Evolutionary conservation across 2,113 vertebrate species (phyloP), one percentile per base, ranked within the genome.

Genomic region (Cettia cetti): DNA sequence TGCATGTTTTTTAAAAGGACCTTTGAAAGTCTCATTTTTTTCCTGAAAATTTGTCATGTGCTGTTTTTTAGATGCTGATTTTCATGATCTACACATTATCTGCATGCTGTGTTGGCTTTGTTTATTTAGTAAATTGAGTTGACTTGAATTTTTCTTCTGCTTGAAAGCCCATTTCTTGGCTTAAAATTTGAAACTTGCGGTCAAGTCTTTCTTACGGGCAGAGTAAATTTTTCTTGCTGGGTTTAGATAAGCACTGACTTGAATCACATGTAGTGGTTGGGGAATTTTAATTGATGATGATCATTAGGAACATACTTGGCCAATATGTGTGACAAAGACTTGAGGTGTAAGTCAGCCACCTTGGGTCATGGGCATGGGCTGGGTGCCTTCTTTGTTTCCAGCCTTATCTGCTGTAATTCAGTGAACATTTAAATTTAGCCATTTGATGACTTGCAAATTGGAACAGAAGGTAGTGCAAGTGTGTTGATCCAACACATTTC

Each of bases 341-440:
- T 63, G 52, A 72, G 37, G 18, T 40, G 39, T n/a, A 68, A 54
- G 5, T 42, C 57, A 89, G 28, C 24, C 22, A 4, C 57, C 26
- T 30, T 85, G 31, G 28, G 26, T 45, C 6, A 0, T 76, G 26
- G 19, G 1, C 52, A 9, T 75, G 82, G 37, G 22, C 26, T 82
- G 21, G 31, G 23, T 80, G n/a, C 65, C 57, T 64, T 91, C 40
- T 75, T 64, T 92, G 10, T 75, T 94, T 79, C 61, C 74, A 87
- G 35, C 27, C 69, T 92, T 81, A 54, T 35, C 35, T 87, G 77
- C 39, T 87, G 0, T 68, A 54, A 39, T 71, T 91, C 49, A 68
- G 0, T 26, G 19, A 28, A 45, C 5, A 20, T 85, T 75, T 87
- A 44, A 26, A 37, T 79, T 54, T 42, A 56, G 37, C 21, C 44